These are phyloP conservation scores for Psammodynastes pulverulentus DNA, from an alignment of 2,113 vertebrate genomes.

Conservation along the genomic window DNA sequence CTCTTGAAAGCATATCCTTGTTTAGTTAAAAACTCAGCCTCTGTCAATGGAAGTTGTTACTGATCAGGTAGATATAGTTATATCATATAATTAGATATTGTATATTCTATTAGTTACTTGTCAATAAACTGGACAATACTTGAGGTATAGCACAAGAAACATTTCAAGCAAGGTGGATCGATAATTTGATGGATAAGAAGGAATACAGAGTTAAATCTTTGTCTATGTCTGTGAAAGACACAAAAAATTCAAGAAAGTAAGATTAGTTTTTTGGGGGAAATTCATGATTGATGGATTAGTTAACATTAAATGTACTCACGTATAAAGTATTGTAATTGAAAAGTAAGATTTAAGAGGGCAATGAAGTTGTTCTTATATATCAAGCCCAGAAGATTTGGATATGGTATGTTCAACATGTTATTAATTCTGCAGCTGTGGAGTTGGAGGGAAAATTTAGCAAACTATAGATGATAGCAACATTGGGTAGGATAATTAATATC, in stretches of 20 bases:
- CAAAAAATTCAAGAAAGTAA: conserved; percentile 10
- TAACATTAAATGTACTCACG: conserved; percentile 20
- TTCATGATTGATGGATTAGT: conserved; percentile 33
- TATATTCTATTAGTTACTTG: not conserved
- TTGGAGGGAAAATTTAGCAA: not conserved
- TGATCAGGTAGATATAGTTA: not conserved
- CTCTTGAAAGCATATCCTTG: not conserved
- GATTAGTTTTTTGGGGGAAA: conserved; percentile 11
- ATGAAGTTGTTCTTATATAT: not conserved
- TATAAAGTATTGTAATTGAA: conserved; percentile 9
- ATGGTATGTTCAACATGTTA: not conserved
- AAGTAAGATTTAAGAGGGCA: not conserved
- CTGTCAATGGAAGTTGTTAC: not conserved
- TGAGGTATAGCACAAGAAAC: conserved; percentile 30
- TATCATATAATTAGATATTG: not conserved
- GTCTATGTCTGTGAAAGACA: conserved; percentile 26
- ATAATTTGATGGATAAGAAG: conserved; percentile 33
- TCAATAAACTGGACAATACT: conserved; percentile 10
- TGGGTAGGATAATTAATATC: not conserved
- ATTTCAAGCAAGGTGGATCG: conserved; percentile 1
- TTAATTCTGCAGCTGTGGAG: not conserved
- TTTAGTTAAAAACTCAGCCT: not conserved
- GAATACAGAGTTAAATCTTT: conserved; percentile 31
- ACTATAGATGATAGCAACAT: not conserved
- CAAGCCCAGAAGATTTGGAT: not conserved